A percentile compares a stretch with the other conserved stretches of the same genome.
Evolutionary conservation across 2,797 vertebrate genomes (phyloP).

Genomic region (Sandelia bainsii): DNA sequence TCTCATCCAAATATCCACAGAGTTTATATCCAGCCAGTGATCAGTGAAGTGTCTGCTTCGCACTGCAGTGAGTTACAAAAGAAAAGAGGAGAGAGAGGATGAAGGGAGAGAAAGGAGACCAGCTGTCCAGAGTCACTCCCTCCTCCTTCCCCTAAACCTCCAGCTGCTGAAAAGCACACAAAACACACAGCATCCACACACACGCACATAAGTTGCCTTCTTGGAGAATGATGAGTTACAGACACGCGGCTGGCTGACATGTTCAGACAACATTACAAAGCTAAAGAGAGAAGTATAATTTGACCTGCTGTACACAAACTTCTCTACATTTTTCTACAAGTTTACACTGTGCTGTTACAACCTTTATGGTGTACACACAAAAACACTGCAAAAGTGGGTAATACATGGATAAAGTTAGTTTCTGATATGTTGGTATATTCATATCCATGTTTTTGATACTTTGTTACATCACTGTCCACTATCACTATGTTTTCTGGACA

Average conservation of each 20-base stretch:
- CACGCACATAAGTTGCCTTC: background rate
- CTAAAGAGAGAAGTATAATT: too few species aligned
- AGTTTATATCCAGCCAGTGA: constrained; percentile 1
- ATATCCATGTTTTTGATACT: too few species aligned
- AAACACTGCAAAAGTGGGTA: too few species aligned
- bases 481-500: too few species aligned
- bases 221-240: constrained; percentile 24
- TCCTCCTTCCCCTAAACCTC: background rate
- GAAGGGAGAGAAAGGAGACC: constrained; percentile 1
- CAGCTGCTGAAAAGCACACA: background rate
- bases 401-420: too few species aligned
- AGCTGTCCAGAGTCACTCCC: constrained; percentile 33
- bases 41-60: background rate
- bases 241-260: constrained; percentile 17
- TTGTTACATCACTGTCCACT: too few species aligned
- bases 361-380: too few species aligned
- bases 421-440: too few species aligned
- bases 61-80: constrained; percentile 1
- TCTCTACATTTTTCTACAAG: too few species aligned
- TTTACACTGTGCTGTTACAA: too few species aligned
- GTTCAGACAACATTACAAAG: constrained; percentile 19
- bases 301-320: too few species aligned
- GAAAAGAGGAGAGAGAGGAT: background rate
- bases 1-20: constrained; percentile 1
- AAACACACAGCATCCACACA: background rate